These are phyloP conservation scores for Nebria ingens DNA, from an alignment of 1,140 invertebrate genomes.

Conservation along the genomic window DNA sequence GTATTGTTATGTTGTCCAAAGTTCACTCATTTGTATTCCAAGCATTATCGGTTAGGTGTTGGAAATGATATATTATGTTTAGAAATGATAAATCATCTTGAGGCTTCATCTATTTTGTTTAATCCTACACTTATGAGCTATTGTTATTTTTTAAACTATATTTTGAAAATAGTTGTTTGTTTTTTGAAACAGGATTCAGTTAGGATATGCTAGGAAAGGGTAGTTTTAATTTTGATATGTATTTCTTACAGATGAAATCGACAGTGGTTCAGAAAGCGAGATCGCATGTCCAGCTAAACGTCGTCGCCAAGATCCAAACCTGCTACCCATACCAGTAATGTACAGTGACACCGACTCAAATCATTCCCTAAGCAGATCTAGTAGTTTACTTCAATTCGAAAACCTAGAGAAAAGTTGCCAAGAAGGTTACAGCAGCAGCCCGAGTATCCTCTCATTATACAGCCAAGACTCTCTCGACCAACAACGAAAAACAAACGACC, in stretches of 20 bases:
- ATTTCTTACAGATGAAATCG: slow-evolving; percentile 34
- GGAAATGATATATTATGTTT: too few relatives aligned
- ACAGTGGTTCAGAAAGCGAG: slow-evolving; percentile 62
- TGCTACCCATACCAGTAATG: slow-evolving; percentile 31
- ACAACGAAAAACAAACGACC: slow-evolving; percentile 27
- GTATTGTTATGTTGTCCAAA: too few relatives aligned
- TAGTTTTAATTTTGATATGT: neutral
- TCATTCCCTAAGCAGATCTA: slow-evolving; percentile 55
- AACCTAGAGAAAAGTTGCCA: slow-evolving; percentile 60
- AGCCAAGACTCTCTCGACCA: slow-evolving; percentile 45
- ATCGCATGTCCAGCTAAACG: slow-evolving; percentile 68
- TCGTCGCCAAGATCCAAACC: slow-evolving; percentile 45
- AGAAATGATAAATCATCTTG: too few relatives aligned
- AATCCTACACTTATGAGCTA: too few relatives aligned
- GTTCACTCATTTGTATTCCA: too few relatives aligned
- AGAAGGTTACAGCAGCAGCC: slow-evolving; percentile 34
- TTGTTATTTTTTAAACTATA: too few relatives aligned
- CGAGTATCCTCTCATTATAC: slow-evolving; percentile 37
- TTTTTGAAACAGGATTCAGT: too few relatives aligned
- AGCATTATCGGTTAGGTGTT: too few relatives aligned
- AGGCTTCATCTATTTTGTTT: too few relatives aligned
- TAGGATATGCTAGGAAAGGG: too few relatives aligned
- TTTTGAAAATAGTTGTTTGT: too few relatives aligned
- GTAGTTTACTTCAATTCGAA: slow-evolving; percentile 70
- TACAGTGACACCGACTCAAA: slow-evolving; percentile 39